Evolutionary conservation across 2,113 vertebrate genomes (phyloP).

Genomic region (Rhineura floridana): DNA sequence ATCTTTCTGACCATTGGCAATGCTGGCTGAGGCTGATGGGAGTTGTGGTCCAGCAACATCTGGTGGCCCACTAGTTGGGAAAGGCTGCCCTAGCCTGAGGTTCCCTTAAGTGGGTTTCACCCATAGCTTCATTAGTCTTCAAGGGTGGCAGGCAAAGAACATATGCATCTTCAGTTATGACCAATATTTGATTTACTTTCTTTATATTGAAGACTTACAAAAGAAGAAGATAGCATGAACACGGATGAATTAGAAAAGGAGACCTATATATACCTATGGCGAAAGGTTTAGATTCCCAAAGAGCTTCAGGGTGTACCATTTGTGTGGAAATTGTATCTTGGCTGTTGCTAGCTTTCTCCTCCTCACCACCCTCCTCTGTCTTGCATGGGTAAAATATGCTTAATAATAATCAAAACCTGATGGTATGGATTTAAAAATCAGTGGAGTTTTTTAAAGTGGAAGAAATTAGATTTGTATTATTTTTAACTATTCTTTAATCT

Average conservation of each 20-base stretch:
- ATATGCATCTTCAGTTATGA: conserved; percentile 54
- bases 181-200: conserved; percentile 63
- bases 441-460: conserved; percentile 70
- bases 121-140: too few species aligned
- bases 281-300: conserved; percentile 73
- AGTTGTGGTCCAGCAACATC: too few species aligned
- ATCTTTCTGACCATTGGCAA: too few species aligned
- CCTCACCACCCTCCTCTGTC: conserved; percentile 21
- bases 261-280: conserved; percentile 63
- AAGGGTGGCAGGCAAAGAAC: conserved; percentile 22
- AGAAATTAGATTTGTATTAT: conserved; percentile 81
- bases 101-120: too few species aligned
- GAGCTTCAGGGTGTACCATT: conserved; percentile 63
- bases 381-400: conserved; percentile 66
- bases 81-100: too few species aligned
- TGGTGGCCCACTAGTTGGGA: too few species aligned
- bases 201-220: conserved; percentile 73
- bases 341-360: conserved; percentile 59
- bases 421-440: conserved; percentile 76
- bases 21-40: too few species aligned
- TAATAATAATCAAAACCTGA: conserved; percentile 72
- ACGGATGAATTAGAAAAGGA: conserved; percentile 71
- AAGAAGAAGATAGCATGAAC: background rate
- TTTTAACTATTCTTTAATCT: conserved; percentile 85
- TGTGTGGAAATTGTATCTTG: conserved; percentile 69